Percentiles rank a stretch among this genome's conserved stretches.
Conservation (phyloP, 2,888 invertebrate species). For the Stenotaenia linearis region DNA sequence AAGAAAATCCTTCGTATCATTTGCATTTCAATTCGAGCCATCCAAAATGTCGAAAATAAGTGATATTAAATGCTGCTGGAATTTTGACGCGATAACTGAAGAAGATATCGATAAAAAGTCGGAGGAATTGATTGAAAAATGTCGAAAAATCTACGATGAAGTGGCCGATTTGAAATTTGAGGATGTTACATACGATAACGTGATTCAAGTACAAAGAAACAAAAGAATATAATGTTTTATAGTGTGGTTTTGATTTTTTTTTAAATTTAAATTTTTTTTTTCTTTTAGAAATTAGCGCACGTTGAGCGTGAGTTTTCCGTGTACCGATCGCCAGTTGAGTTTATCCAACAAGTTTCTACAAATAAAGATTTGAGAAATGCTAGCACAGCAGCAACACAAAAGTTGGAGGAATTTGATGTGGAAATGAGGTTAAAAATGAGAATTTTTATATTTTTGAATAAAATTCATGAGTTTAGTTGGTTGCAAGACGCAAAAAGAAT, state of each 20-base stretch:
- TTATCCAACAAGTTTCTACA: slow-evolving; percentile 48
- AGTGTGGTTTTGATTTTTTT: no score
- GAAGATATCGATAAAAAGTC: slow-evolving; percentile 1
- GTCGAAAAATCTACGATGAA: neutral
- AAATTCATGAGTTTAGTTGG: no score
- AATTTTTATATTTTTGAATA: no score
- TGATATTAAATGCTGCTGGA: neutral
- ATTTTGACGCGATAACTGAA: neutral
- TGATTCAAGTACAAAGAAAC: neutral
- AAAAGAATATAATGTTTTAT: neutral
- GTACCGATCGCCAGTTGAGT: slow-evolving; percentile 47
- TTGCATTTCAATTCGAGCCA: no score
- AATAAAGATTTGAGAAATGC: slow-evolving; percentile 48
- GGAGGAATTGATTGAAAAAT: slow-evolving; percentile 13
- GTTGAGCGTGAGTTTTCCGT: slow-evolving; percentile 45
- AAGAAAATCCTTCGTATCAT: no score
- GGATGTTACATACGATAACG: neutral
- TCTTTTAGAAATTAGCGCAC: slow-evolving; percentile 45
- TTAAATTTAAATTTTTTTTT: slow-evolving; percentile 12
- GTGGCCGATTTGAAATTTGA: slow-evolving; percentile 22
- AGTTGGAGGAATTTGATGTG: slow-evolving; percentile 50
- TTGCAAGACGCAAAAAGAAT: no score
- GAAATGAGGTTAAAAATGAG: slow-evolving; percentile 47
- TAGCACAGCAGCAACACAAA: slow-evolving; percentile 49
- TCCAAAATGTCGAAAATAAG: neutral